Conservation (phyloP, 2,888 invertebrate species). For the Aphidoletes aphidimyza region DNA sequence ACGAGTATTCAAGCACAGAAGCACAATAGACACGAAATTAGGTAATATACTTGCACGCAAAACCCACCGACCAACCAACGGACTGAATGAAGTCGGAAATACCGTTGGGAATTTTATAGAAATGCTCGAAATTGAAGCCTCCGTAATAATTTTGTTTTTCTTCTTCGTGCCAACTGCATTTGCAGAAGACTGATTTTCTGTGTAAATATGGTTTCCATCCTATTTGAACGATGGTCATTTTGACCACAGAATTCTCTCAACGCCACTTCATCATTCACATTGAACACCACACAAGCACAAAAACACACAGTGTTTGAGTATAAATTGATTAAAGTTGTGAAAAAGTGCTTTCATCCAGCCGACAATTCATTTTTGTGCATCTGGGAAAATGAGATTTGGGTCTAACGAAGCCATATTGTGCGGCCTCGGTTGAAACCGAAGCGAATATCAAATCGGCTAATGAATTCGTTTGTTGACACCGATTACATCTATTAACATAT, state of each 20-base stretch:
- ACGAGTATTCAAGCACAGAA: background rate
- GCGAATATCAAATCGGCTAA: background rate
- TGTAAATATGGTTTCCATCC: background rate
- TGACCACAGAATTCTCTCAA: slow-evolving; percentile 18
- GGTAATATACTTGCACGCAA: slow-evolving; percentile 24
- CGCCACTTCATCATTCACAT: slow-evolving; percentile 49
- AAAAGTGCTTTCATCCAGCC: background rate
- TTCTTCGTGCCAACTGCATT: background rate
- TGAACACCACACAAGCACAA: too few species aligned
- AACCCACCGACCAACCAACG: background rate
- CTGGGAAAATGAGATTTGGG: too few species aligned
- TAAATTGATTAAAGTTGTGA: slow-evolving; percentile 37
- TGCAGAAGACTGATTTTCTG: background rate
- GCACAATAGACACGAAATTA: slow-evolving; percentile 34
- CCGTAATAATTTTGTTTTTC: background rate
- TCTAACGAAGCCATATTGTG: slow-evolving; percentile 43
- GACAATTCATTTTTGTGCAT: too few species aligned
- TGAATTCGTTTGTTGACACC: slow-evolving; percentile 15
- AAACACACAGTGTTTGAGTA: background rate
- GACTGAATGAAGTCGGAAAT: background rate
- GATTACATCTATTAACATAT: slow-evolving; percentile 36
- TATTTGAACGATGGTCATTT: background rate
- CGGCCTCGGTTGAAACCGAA: background rate
- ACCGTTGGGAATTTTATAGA: slow-evolving; percentile 14
- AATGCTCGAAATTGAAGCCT: slow-evolving; percentile 14